Evolutionary conservation across 2,113 vertebrate genomes (phyloP).

Genomic region (Pionites leucogaster): DNA sequence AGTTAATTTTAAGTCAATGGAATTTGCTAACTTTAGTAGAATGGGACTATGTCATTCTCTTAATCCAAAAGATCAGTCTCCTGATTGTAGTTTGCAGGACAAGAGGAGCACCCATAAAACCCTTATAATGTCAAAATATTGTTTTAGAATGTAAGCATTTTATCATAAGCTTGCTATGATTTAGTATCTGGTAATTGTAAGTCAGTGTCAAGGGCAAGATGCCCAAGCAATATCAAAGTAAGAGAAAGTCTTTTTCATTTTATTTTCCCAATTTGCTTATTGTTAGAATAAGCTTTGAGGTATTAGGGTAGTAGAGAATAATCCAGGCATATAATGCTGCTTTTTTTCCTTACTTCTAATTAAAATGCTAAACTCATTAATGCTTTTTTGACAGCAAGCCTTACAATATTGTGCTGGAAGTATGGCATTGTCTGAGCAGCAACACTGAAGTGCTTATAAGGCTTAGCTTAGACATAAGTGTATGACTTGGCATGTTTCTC

Average conservation of each 20-base stretch:
- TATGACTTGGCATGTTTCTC: background rate
- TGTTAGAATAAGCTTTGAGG: background rate
- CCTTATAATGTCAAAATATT: background rate
- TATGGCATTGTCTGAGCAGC: slow-evolving; percentile 30
- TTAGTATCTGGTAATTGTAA: background rate
- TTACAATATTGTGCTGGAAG: background rate
- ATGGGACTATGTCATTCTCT: background rate
- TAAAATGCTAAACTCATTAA: background rate
- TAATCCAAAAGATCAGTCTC: background rate
- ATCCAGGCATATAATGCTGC: background rate
- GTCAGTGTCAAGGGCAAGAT: background rate
- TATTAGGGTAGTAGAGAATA: background rate
- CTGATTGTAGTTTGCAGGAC: background rate
- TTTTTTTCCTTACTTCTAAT: background rate
- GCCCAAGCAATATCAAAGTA: background rate
- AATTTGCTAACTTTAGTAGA: background rate
- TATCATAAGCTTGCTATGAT: background rate
- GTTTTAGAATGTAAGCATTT: background rate
- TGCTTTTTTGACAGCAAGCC: background rate
- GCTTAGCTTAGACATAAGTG: background rate
- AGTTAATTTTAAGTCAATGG: background rate
- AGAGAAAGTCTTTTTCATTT: background rate
- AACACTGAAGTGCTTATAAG: background rate
- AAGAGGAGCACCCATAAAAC: background rate
- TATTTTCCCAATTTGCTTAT: background rate